Conservation (phyloP, 2,888 invertebrate species). For the Penaeus monodon region DNA sequence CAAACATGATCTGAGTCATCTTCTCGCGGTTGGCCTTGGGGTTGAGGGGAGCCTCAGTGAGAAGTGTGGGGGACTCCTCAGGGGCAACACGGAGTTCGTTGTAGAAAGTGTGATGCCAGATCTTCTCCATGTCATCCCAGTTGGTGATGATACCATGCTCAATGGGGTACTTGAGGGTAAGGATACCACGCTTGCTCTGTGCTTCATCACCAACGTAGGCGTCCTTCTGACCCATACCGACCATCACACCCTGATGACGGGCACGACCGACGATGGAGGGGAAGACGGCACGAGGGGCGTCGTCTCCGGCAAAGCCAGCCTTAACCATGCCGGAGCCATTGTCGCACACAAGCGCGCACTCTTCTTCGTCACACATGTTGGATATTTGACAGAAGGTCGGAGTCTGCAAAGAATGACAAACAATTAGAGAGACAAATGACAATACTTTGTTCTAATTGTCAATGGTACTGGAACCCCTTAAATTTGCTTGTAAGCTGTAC, state of each 20-base stretch:
- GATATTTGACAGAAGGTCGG: neutral
- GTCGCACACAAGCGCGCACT: conserved; percentile 31
- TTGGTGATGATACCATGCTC: conserved; percentile 80
- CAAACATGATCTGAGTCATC: conserved; percentile 88
- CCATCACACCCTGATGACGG: conserved; percentile 75
- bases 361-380: conserved; percentile 40
- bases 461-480: too few species aligned
- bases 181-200: conserved; percentile 84
- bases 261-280: conserved; percentile 81
- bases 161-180: conserved; percentile 74
- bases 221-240: conserved; percentile 79
- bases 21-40: conserved; percentile 95
- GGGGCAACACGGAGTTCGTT: conserved; percentile 94
- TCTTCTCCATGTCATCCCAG: conserved; percentile 99
- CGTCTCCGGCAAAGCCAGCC: conserved; percentile 82
- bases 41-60: conserved; percentile 93
- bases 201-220: conserved; percentile 96
- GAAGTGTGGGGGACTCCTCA: conserved; percentile 82
- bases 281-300: conserved; percentile 81
- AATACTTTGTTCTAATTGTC: too few species aligned
- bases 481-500: too few species aligned
- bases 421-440: too few species aligned
- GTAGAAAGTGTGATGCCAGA: conserved; percentile 99
- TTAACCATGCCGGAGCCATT: conserved; percentile 73
- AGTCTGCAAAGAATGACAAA: too few species aligned